These are phyloP conservation scores for Lepidonotus clava DNA, from an alignment of 2,888 invertebrate genomes.

Conservation along the genomic window DNA sequence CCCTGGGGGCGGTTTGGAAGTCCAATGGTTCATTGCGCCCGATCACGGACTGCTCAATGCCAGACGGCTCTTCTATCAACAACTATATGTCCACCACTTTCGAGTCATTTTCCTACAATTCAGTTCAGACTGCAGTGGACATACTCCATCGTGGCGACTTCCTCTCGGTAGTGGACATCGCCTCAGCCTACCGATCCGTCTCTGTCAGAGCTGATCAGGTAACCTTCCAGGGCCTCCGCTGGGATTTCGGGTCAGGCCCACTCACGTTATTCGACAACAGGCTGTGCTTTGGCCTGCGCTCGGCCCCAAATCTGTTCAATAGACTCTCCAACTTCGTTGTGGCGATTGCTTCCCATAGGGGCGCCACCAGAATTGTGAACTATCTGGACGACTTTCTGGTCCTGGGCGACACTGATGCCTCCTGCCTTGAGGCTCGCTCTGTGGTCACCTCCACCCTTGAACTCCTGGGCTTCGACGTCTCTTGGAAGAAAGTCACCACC, in stretches of 20 bases:
- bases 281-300: not conserved
- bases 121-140: not conserved
- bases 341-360: too few species aligned
- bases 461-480: too few species aligned
- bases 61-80: not conserved
- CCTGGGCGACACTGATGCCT: too few species aligned
- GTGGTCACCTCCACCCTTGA: too few species aligned
- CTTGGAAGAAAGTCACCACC: too few species aligned
- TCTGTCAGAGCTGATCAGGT: not conserved
- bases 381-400: too few species aligned
- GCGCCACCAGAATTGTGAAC: too few species aligned
- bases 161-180: not conserved
- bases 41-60: not conserved
- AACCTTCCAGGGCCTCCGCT: not conserved
- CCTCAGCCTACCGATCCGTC: not conserved
- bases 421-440: too few species aligned
- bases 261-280: not conserved
- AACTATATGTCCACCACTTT: not conserved
- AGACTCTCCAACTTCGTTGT: too few species aligned
- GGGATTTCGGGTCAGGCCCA: not conserved
- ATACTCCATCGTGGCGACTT: not conserved
- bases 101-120: not conserved
- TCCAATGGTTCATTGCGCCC: not conserved
- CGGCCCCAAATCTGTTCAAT: too few species aligned
- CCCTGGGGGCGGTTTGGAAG: not conserved